Evolutionary conservation across 2,888 invertebrate genomes (phyloP).

Genomic region (Diplazon laetatorius): DNA sequence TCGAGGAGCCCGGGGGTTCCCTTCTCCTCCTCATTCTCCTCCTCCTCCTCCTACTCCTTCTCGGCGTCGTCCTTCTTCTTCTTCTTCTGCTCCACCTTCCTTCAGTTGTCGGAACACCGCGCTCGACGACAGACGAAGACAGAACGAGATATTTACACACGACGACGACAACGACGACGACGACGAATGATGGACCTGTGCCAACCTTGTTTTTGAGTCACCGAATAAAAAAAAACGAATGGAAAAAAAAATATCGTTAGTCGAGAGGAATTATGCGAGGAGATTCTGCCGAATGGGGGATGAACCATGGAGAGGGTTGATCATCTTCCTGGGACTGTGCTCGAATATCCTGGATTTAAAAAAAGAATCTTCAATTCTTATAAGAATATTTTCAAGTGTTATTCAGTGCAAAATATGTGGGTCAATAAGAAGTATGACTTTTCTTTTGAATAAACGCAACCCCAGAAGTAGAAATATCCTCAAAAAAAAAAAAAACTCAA

Average conservation of each 20-base stretch:
- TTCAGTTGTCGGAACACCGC: constrained; percentile 27
- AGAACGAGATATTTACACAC: constrained; percentile 41
- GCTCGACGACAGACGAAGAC: constrained; percentile 40
- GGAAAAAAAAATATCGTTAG: neutral
- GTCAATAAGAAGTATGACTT: too few species aligned
- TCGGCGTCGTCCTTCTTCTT: constrained; percentile 33
- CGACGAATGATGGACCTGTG: constrained; percentile 25
- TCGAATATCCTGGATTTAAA: too few species aligned
- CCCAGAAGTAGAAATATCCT: too few species aligned
- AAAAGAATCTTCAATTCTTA: too few species aligned
- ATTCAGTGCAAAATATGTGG: too few species aligned
- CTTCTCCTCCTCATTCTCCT: constrained; percentile 26
- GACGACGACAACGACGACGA: too few species aligned
- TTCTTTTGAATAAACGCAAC: too few species aligned
- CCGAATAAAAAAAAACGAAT: constrained; percentile 2
- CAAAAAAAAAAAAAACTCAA: too few species aligned
- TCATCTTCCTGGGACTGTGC: too few species aligned
- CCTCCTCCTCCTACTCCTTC: constrained; percentile 25
- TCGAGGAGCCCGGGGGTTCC: constrained; percentile 26
- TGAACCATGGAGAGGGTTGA: neutral
- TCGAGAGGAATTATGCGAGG: constrained; percentile 7
- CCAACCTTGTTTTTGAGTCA: neutral
- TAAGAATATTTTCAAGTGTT: too few species aligned
- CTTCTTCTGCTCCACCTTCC: constrained; percentile 29
- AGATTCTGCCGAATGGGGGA: constrained; percentile 9